These are phyloP conservation scores for Dynastes tityus DNA, from an alignment of 2,888 invertebrate species.

Conservation along the genomic window DNA sequence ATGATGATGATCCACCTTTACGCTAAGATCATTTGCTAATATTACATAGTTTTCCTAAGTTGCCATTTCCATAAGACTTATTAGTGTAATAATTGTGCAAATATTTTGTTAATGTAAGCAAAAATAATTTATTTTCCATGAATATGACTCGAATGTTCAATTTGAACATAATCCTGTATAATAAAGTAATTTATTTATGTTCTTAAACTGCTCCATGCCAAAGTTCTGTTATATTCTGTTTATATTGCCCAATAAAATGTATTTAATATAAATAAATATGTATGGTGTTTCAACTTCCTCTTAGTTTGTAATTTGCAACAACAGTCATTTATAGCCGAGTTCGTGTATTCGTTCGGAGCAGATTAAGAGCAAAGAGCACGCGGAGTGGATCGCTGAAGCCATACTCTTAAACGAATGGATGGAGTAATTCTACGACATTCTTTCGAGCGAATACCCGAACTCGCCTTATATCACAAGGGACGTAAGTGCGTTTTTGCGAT, in stretches of 20 bases:
- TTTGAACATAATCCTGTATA: not conserved
- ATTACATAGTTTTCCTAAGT: not conserved
- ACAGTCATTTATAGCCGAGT: not conserved
- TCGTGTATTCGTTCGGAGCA: too few species aligned
- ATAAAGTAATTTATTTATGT: constrained; percentile 24
- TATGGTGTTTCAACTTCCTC: not conserved
- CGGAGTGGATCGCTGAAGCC: too few species aligned
- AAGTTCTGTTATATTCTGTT: constrained; percentile 20
- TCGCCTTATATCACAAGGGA: too few species aligned
- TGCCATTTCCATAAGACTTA: constrained; percentile 37
- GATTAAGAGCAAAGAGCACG: too few species aligned
- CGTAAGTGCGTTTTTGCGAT: too few species aligned
- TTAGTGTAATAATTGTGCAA: constrained; percentile 18
- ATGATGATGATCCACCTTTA: constrained; percentile 66
- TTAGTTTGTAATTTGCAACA: not conserved
- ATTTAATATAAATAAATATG: constrained; percentile 2
- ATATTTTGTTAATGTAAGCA: constrained; percentile 2
- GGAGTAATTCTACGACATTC: too few species aligned
- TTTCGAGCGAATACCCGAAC: too few species aligned
- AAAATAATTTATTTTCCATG: constrained; percentile 24
- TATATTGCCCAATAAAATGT: constrained; percentile 25
- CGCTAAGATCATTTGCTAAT: constrained; percentile 41
- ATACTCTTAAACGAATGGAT: too few species aligned
- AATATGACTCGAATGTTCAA: constrained; percentile 25
- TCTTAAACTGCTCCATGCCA: constrained; percentile 11